Evolutionary conservation across 2,888 invertebrate genomes (phyloP).

Genomic region (Dichetophora obliterata): DNA sequence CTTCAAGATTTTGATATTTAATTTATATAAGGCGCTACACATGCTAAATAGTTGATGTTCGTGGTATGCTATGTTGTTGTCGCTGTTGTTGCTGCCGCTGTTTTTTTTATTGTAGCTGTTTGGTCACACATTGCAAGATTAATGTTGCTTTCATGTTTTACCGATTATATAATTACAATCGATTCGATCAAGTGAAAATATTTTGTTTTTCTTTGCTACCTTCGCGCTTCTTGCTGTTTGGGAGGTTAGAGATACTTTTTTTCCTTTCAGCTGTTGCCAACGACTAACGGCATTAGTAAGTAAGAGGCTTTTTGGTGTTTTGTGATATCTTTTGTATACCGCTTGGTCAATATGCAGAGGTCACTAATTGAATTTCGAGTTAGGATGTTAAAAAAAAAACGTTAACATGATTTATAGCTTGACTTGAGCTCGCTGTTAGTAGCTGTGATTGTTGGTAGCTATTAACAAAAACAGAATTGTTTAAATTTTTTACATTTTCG

Average conservation of each 20-base stretch:
- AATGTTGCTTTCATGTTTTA: conserved; percentile 21
- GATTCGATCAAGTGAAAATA: conserved; percentile 29
- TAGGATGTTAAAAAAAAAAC: background rate
- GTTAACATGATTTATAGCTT: too few relatives aligned
- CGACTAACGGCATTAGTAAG: background rate
- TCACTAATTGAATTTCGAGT: conserved; percentile 4
- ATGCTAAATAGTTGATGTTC: conserved; percentile 2
- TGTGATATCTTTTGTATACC: background rate
- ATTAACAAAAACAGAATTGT: too few relatives aligned
- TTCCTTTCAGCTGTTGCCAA: background rate
- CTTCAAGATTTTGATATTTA: too few relatives aligned
- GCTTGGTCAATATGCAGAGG: background rate
- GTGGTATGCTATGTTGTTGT: background rate
- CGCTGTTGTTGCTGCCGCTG: background rate
- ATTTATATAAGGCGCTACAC: background rate
- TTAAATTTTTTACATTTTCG: too few relatives aligned
- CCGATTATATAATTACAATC: conserved; percentile 33
- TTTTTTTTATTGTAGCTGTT: background rate
- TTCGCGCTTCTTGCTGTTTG: background rate
- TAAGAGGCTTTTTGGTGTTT: background rate
- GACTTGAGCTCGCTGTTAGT: too few relatives aligned
- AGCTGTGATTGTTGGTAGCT: too few relatives aligned
- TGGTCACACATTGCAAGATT: conserved; percentile 18
- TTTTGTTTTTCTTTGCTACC: background rate
- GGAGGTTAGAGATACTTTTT: background rate